Evolutionary conservation across 2,113 vertebrate species (phyloP), one percentile per base, ranked within the genome.

Genomic region (Acanthisitta chloris): DNA sequence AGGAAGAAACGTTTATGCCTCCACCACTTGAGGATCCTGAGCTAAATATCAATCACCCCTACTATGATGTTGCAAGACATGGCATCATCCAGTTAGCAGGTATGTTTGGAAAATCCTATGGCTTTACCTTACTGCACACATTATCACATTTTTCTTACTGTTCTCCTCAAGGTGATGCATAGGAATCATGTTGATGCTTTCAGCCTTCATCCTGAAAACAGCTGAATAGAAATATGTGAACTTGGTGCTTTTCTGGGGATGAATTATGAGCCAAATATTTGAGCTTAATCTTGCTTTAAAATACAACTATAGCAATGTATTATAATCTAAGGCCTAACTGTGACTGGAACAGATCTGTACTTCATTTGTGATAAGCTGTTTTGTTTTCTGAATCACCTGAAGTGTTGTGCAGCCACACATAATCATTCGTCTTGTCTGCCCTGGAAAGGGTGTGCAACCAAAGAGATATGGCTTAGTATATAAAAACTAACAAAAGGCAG

Each of bases 21-120:
- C 54, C 67, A 36, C 58, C 82, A 15, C 43, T 3, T 5, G 82
- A 84, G 55, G 94, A 96, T 66, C 80, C 95, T 8, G 81, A 71
- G 7, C 90, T 98, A 28, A 98, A 98, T 76, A 24, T 90, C 6
- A 98, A 94, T 36, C 98, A 99, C 81, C 98, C 99, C 0, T 99
- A 98, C 83, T 99, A 99, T 1, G 99, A 99, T 6, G 98, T 99
- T 76, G 99, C 98, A 3, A 98, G 99, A 38, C 99, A 99, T 2
- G 98, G 99, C 43, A 99, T 99, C 90, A 92, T 99, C 59, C 99
- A 99, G 81, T 97, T 99, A 91, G 98, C 98, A 86, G 98, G 98
- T 99, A 90, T 45, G 96, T 90, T 78, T 77, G 62, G 42, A 43
- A 71, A 43, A 42, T n/a, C 25, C 67, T 61, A 1, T 14, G 4